Conservation (phyloP, 2,113 vertebrate genomes). For the Microtus montanus region DNA sequence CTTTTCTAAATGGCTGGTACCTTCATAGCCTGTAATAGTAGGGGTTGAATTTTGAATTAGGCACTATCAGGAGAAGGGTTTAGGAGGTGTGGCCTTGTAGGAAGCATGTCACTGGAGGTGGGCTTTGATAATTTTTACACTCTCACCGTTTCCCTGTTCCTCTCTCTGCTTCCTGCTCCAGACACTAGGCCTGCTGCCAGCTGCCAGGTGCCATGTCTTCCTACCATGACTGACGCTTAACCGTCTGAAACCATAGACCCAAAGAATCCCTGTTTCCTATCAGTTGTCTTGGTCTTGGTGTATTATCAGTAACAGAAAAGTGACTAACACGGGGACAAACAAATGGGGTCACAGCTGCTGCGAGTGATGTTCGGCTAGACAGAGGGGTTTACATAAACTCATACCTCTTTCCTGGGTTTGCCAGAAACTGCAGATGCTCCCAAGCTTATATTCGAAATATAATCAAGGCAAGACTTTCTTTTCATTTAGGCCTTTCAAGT, state of each 20-base stretch:
- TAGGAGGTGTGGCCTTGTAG: background rate
- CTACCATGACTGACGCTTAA: background rate
- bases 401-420: background rate
- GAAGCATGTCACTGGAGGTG: background rate
- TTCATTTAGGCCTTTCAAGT: slow-evolving; percentile 62
- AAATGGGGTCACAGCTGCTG: slow-evolving; percentile 10
- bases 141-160: background rate
- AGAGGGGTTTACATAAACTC: background rate
- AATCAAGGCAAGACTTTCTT: slow-evolving; percentile 53
- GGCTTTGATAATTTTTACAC: background rate
- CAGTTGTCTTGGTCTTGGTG: background rate
- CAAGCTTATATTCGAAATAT: slow-evolving; percentile 49
- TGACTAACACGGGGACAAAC: background rate
- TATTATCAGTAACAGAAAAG: background rate
- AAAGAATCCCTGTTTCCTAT: background rate
- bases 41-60: background rate
- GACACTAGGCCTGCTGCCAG: background rate
- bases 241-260: background rate
- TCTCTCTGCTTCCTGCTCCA: background rate
- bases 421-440: slow-evolving; percentile 51
- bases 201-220: background rate
- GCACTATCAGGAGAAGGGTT: background rate
- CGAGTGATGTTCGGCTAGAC: background rate
- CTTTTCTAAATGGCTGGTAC: slow-evolving; percentile 1
- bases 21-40: background rate